Conservation (phyloP, 2,797 vertebrate genomes). For the Anguilla anguilla region DNA sequence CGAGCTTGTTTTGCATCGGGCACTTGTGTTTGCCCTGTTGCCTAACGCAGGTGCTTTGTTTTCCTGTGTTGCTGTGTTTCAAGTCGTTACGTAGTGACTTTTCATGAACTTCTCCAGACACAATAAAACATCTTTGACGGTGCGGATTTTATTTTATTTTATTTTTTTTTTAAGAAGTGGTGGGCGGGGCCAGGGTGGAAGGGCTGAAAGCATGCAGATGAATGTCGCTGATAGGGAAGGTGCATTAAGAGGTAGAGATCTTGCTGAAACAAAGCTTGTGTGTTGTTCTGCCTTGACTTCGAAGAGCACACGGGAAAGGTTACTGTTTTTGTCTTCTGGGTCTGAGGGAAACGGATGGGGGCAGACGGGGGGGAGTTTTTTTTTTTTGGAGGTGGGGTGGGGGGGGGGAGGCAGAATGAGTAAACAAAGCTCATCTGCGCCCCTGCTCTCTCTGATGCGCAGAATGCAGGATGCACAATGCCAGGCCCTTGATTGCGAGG, state of each 20-base stretch:
- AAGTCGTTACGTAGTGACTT: constrained; percentile 42
- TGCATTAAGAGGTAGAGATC: constrained; percentile 53
- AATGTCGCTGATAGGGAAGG: constrained; percentile 44
- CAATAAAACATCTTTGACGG: constrained; percentile 42
- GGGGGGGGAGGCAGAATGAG: not conserved
- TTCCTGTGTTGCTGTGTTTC: constrained; percentile 37
- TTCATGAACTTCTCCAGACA: constrained; percentile 34
- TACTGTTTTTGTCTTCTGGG: not conserved
- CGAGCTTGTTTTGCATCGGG: constrained; percentile 49
- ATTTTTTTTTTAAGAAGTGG: constrained; percentile 41
- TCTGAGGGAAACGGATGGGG: constrained; percentile 11
- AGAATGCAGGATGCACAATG: constrained; percentile 29
- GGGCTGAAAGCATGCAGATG: constrained; percentile 44
- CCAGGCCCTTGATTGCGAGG: constrained; percentile 35
- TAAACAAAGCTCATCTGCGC: constrained; percentile 18
- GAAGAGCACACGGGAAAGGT: not conserved
- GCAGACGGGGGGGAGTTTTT: not conserved
- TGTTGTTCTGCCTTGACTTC: constrained; percentile 38
- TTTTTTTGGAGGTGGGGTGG: not conserved
- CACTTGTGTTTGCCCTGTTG: constrained; percentile 45
- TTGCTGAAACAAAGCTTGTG: constrained; percentile 41
- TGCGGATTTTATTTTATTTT: constrained; percentile 56
- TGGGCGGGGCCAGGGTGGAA: constrained; percentile 34
- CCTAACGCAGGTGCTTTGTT: constrained; percentile 57
- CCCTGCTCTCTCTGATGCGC: not conserved